phyloP scores from a whole-genome alignment of 1,140 invertebrate species.

The Gonioctena quinquepunctata region DNA sequence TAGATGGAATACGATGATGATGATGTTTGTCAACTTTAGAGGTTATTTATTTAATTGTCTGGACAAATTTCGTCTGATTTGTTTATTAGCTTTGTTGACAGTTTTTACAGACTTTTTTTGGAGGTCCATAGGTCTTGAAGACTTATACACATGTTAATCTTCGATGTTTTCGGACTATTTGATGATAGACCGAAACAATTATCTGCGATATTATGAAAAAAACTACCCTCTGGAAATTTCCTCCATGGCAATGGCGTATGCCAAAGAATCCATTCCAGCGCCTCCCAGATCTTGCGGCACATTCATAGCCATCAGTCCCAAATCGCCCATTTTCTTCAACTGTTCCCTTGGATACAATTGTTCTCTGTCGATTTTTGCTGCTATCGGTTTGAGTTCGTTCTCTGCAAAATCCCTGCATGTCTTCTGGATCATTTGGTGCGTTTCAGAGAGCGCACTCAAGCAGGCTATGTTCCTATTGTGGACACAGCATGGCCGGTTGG shows the following conservation, averaged over 20 bases:
- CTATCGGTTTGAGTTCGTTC: slow-evolving; percentile 83
- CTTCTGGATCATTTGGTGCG: slow-evolving; percentile 89
- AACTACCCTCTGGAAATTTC: slow-evolving; percentile 79
- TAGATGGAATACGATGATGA: too few relatives aligned
- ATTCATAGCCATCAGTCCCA: slow-evolving; percentile 85
- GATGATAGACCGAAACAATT: too few relatives aligned
- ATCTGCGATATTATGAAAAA: too few relatives aligned
- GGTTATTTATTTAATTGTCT: too few relatives aligned
- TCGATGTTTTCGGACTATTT: too few relatives aligned
- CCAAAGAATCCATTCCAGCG: slow-evolving; percentile 86
- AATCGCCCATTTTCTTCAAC: slow-evolving; percentile 88
- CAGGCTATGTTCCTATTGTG: slow-evolving; percentile 62
- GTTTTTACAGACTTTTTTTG: too few relatives aligned
- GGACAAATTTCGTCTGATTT: too few relatives aligned
- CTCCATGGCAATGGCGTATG: slow-evolving; percentile 93
- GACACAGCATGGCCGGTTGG: too few relatives aligned
- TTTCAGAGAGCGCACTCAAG: slow-evolving; percentile 77
- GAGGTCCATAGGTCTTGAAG: too few relatives aligned
- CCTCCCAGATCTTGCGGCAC: slow-evolving; percentile 84
- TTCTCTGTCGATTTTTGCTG: slow-evolving; percentile 81
- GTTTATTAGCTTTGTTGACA: too few relatives aligned
- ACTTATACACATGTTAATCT: too few relatives aligned
- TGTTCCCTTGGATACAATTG: slow-evolving; percentile 84
- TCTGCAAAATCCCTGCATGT: slow-evolving; percentile 92
- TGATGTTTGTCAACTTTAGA: too few relatives aligned